These are phyloP conservation scores for Leptobrachium ailaonicum DNA, from an alignment of 2,113 vertebrate genomes.

Conservation along the genomic window DNA sequence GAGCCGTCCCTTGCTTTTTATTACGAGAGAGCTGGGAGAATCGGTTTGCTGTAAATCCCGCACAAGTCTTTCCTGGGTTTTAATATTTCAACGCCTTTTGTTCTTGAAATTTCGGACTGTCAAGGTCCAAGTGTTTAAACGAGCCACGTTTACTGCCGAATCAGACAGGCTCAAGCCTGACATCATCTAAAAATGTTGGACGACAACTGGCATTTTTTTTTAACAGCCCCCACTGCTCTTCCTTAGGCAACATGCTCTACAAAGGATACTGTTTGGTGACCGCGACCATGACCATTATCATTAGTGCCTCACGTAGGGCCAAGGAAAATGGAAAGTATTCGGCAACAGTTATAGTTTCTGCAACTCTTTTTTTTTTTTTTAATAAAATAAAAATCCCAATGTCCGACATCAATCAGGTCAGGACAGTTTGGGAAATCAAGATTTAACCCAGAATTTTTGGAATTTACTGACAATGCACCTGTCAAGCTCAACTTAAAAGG, in stretches of 20 bases:
- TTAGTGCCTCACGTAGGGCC: no score
- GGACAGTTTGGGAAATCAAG: no score
- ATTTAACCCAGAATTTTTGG: no score
- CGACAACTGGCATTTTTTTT: neutral
- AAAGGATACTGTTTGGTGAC: no score
- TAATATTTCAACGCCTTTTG: neutral
- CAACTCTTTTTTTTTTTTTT: no score
- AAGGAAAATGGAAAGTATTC: no score
- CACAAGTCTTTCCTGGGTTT: slow-evolving; percentile 16
- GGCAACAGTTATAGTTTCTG: no score
- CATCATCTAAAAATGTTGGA: neutral
- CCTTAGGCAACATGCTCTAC: neutral
- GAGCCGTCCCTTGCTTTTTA: slow-evolving; percentile 54
- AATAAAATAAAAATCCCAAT: no score
- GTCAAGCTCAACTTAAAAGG: no score
- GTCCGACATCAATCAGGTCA: no score
- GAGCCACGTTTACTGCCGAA: slow-evolving; percentile 1
- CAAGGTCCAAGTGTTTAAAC: slow-evolving; percentile 8
- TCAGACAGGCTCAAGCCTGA: slow-evolving; percentile 2
- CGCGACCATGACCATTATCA: no score
- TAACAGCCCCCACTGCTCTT: neutral
- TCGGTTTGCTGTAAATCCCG: slow-evolving; percentile 26
- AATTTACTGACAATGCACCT: no score
- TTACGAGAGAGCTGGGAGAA: slow-evolving; percentile 44
- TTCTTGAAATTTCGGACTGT: slow-evolving; percentile 20